A percentile compares a stretch with the other conserved stretches of the same genome.
Evolutionary conservation across 2,888 invertebrate species (phyloP).

Genomic region (Synergus gifuensis): DNA sequence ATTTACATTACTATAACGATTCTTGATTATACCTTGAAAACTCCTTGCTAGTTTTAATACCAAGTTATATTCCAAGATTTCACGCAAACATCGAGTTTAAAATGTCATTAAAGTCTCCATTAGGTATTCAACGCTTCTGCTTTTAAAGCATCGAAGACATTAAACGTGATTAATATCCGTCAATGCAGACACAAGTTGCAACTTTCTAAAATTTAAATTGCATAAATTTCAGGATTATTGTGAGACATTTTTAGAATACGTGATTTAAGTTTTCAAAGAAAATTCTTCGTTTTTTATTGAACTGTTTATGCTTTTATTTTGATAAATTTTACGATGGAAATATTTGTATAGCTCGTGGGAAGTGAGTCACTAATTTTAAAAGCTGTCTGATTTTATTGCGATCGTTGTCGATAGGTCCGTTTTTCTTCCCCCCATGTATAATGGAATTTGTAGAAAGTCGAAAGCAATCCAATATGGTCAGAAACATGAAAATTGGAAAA

Average conservation of each 20-base stretch:
- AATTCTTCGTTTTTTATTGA: neutral
- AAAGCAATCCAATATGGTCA: neutral
- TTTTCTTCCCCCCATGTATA: neutral
- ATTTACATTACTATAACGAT: conserved; percentile 32
- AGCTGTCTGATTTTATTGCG: neutral
- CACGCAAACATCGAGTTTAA: conserved; percentile 31
- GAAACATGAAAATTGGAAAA: conserved; percentile 27
- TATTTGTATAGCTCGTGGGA: neutral
- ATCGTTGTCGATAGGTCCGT: neutral
- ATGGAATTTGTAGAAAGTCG: conserved; percentile 54
- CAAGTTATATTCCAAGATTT: conserved; percentile 30
- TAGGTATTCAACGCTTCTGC: conserved; percentile 39
- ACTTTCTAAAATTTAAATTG: conserved; percentile 38
- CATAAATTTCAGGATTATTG: conserved; percentile 3
- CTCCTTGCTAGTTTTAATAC: conserved; percentile 29
- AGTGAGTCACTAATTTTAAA: neutral
- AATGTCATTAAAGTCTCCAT: conserved; percentile 40
- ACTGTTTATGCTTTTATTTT: conserved; percentile 38
- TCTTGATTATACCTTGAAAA: conserved; percentile 33
- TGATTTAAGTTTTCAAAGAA: neutral
- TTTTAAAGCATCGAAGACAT: conserved; percentile 34
- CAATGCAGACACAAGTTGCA: conserved; percentile 22
- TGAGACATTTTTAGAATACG: conserved; percentile 8
- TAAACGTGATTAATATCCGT: conserved; percentile 36
- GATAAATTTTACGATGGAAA: neutral